Evolutionary conservation across 1,140 invertebrate species (phyloP), one percentile per base, ranked within the genome.

Genomic region (Phenacoccus solenopsis): DNA sequence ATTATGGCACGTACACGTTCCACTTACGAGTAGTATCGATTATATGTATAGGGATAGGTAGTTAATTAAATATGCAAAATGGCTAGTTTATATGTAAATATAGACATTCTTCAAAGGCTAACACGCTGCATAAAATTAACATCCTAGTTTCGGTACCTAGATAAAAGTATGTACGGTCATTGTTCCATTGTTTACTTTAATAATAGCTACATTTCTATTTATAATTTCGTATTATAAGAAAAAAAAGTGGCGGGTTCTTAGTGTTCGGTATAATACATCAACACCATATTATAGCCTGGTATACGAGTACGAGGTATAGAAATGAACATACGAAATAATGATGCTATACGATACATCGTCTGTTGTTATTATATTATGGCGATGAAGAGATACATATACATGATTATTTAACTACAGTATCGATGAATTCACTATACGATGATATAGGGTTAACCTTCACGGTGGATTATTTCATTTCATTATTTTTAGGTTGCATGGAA

Each of bases 101-200:
- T n/a, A n/a, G n/a, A n/a, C n/a, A n/a, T n/a, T n/a, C n/a, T n/a
- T n/a, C n/a, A n/a, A n/a, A n/a, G n/a, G n/a, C n/a, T n/a, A n/a
- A n/a, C n/a, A n/a, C n/a, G n/a, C n/a, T n/a, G n/a, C n/a, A n/a
- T n/a, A n/a, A n/a, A n/a, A n/a, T n/a, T n/a, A n/a, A n/a, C n/a
- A n/a, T n/a, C n/a, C n/a, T n/a, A n/a, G n/a, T n/a, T n/a, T n/a
- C n/a, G n/a, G n/a, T n/a, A n/a, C n/a, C n/a, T n/a, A n/a, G n/a
- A n/a, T n/a, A n/a, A n/a, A n/a, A n/a, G n/a, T n/a, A n/a, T 49
- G 38, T 49, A 49, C 38, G 38, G 38, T 49, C 38, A 49, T 49
- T 49, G 38, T 49, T 49, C 38, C 38, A 49, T 49, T 49, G 38
- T 49, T 49, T 49, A n/a, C 38, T 3, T n/a, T 49, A 49, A 49